These are phyloP conservation scores for Leptinotarsa peninsularis DNA, from an alignment of 2,888 invertebrate genomes.

Conservation along the genomic window DNA sequence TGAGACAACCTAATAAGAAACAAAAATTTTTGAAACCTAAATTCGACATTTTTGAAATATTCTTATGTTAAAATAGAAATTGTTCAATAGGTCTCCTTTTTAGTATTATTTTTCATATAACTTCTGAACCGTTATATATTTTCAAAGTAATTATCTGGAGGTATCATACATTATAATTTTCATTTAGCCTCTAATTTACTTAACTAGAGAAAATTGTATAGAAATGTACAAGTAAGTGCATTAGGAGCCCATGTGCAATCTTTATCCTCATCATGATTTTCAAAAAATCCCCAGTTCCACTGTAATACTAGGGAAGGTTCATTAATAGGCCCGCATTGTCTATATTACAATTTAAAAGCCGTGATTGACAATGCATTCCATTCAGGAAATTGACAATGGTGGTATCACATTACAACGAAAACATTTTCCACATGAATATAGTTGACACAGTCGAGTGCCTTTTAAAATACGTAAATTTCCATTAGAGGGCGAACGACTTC, in stretches of 20 bases:
- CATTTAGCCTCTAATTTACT: too few relatives aligned
- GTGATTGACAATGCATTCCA: constrained; percentile 6
- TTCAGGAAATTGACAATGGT: constrained; percentile 7
- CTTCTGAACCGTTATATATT: too few relatives aligned
- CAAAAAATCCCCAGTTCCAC: neutral
- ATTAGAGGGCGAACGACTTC: constrained; percentile 48
- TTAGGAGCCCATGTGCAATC: neutral
- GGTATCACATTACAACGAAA: constrained; percentile 17
- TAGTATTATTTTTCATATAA: too few relatives aligned
- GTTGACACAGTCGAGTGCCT: constrained; percentile 37
- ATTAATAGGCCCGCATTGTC: neutral
- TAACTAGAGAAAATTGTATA: too few relatives aligned
- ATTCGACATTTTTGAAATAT: too few relatives aligned
- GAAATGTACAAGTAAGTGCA: too few relatives aligned
- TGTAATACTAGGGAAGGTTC: neutral
- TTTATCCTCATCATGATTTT: neutral
- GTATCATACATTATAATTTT: too few relatives aligned
- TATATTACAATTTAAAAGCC: neutral
- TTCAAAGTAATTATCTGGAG: too few relatives aligned
- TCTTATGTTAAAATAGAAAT: too few relatives aligned
- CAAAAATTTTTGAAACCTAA: too few relatives aligned
- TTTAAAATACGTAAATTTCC: constrained; percentile 32
- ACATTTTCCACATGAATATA: constrained; percentile 31
- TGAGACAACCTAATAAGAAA: too few relatives aligned
- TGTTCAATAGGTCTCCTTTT: too few relatives aligned